phyloP scores from a whole-genome alignment of 92 coral and sea anemone species.

The Blastomussa wellsi region DNA sequence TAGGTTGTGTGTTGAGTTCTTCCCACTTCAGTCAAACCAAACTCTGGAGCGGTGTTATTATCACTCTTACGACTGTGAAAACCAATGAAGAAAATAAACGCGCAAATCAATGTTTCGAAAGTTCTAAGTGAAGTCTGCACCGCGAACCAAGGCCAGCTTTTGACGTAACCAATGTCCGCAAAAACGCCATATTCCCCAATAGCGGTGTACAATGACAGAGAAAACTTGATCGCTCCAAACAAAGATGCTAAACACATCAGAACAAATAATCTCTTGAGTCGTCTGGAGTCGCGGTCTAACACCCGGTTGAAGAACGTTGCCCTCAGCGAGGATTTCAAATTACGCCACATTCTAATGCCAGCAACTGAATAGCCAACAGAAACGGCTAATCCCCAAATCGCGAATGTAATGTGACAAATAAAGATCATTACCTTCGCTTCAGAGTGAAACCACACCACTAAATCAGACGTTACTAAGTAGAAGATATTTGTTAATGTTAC shows the following conservation, averaged over 20 bases:
- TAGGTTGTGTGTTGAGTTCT: neutral
- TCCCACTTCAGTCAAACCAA: neutral
- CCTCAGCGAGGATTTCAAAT: constrained; percentile 58
- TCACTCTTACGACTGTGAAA: neutral
- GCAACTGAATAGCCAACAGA: constrained; percentile 67
- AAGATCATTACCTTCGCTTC: constrained; percentile 53
- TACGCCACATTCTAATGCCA: constrained; percentile 60
- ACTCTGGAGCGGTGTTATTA: neutral
- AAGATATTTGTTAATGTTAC: constrained; percentile 57
- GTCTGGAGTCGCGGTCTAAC: constrained; percentile 38
- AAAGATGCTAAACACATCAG: constrained; percentile 61
- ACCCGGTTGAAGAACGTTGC: constrained; percentile 19
- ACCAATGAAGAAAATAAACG: constrained; percentile 1
- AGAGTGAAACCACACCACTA: constrained; percentile 60
- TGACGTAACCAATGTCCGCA: constrained; percentile 30
- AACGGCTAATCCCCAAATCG: constrained; percentile 74
- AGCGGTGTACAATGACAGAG: constrained; percentile 63
- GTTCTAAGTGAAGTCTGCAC: constrained; percentile 26
- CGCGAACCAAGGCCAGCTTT: constrained; percentile 48
- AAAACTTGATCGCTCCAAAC: constrained; percentile 60
- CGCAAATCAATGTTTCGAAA: constrained; percentile 15
- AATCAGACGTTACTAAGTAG: constrained; percentile 64
- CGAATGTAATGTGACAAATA: constrained; percentile 66
- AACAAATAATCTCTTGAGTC: constrained; percentile 52
- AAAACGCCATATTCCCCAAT: constrained; percentile 42